Evolutionary conservation across 2,797 vertebrate species (phyloP).

Genomic region (Orientallactaga sibirica): DNA sequence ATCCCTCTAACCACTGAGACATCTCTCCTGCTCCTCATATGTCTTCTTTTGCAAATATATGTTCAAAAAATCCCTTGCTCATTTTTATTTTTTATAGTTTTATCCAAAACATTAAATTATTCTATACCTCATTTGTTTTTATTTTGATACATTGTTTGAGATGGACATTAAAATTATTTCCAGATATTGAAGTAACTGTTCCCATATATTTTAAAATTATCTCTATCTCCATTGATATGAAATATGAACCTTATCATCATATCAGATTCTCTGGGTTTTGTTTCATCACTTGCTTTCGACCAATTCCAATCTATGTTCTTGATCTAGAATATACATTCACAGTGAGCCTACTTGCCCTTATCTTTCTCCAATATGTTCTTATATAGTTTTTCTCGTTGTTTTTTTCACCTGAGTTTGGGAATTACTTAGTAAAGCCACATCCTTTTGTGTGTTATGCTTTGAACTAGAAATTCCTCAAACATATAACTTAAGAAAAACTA

Average conservation of each 20-base stretch:
- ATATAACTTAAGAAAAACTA: background rate
- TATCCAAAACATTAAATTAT: conserved; percentile 11
- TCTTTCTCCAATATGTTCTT: background rate
- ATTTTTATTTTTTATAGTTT: conserved; percentile 14
- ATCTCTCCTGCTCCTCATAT: too few relatives aligned
- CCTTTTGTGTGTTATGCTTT: background rate
- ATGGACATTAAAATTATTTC: background rate
- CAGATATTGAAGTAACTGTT: background rate
- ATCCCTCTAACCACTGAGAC: too few relatives aligned
- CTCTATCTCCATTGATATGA: background rate
- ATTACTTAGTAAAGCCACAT: background rate
- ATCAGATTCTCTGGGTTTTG: background rate
- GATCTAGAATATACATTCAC: background rate
- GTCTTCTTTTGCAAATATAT: background rate
- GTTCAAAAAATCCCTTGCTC: background rate
- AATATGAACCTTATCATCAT: background rate
- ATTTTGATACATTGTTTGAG: background rate
- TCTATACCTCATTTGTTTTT: background rate
- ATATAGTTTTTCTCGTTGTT: background rate
- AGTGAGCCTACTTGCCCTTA: background rate
- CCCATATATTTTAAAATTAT: background rate
- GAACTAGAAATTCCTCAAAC: background rate
- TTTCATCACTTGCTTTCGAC: background rate
- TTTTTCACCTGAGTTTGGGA: background rate
- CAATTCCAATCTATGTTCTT: background rate